Percentiles rank a stretch among this genome's conserved stretches.
Conservation (phyloP, 1,140 invertebrate genomes). For the Octopus bimaculoides region DNA sequence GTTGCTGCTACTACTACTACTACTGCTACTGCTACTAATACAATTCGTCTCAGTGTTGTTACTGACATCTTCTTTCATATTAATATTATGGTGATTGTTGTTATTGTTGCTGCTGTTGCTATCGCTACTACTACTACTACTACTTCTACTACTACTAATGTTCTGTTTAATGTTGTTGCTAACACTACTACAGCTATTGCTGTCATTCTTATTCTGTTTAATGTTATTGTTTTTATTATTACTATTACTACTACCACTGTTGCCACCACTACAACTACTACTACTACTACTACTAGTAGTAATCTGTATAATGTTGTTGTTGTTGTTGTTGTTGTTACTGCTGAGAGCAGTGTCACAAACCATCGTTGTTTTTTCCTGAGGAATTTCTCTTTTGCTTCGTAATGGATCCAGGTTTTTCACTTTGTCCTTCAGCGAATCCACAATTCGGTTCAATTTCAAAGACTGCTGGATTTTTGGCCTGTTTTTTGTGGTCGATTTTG, state of each 20-base stretch:
- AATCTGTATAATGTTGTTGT: neutral
- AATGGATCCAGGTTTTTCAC: conserved; percentile 31
- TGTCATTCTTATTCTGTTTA: neutral
- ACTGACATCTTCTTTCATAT: neutral
- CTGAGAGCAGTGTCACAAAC: neutral
- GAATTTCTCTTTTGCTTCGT: neutral
- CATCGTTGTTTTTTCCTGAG: neutral
- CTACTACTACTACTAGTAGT: neutral
- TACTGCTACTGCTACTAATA: no score
- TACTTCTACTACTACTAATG: neutral
- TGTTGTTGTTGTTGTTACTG: neutral
- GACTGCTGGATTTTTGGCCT: conserved; percentile 48
- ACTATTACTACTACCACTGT: neutral
- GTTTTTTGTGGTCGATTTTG: conserved; percentile 29
- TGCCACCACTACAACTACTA: neutral
- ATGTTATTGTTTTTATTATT: neutral
- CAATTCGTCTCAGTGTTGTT: neutral
- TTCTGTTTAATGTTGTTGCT: neutral
- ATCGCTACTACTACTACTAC: neutral
- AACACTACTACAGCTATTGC: neutral
- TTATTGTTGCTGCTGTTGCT: neutral
- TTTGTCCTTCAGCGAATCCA: conserved; percentile 46
- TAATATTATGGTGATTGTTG: neutral
- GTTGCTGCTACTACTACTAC: no score
- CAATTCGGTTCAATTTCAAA: conserved; percentile 43